These are phyloP conservation scores for Acholoe squamosa DNA, from an alignment of 2,888 invertebrate species.

Conservation along the genomic window DNA sequence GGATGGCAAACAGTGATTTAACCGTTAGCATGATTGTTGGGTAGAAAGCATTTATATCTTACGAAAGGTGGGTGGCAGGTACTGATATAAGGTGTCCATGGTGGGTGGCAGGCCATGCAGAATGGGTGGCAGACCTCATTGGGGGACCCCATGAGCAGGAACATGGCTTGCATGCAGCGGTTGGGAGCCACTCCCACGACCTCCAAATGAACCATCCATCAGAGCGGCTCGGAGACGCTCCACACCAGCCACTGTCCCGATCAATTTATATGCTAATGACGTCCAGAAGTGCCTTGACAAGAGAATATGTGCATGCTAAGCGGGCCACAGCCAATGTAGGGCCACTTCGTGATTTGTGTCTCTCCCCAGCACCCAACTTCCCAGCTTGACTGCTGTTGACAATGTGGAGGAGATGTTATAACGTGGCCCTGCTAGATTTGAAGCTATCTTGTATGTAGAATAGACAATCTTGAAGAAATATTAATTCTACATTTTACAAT, in stretches of 20 bases:
- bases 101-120: no score
- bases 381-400: not conserved
- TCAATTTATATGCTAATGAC: constrained; percentile 61
- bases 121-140: no score
- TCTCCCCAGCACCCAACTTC: not conserved
- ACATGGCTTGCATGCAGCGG: not conserved
- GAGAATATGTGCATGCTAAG: constrained; percentile 62
- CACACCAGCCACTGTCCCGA: constrained; percentile 56
- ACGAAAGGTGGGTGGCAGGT: no score
- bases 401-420: constrained; percentile 44
- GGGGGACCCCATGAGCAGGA: not conserved
- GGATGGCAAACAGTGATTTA: no score
- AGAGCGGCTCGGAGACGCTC: constrained; percentile 46
- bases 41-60: no score
- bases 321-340: constrained; percentile 3
- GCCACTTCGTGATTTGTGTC: constrained; percentile 47
- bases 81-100: no score
- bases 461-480: no score
- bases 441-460: no score
- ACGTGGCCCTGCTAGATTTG: constrained; percentile 11
- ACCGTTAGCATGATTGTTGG: no score
- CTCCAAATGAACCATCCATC: constrained; percentile 57
- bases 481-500: no score
- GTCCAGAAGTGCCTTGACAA: constrained; percentile 49
- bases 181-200: constrained; percentile 22